Base-by-base conservation (phyloP, 53 echinoderm and acorn worm genomes). In the Holothuria leucospilota region DNA sequence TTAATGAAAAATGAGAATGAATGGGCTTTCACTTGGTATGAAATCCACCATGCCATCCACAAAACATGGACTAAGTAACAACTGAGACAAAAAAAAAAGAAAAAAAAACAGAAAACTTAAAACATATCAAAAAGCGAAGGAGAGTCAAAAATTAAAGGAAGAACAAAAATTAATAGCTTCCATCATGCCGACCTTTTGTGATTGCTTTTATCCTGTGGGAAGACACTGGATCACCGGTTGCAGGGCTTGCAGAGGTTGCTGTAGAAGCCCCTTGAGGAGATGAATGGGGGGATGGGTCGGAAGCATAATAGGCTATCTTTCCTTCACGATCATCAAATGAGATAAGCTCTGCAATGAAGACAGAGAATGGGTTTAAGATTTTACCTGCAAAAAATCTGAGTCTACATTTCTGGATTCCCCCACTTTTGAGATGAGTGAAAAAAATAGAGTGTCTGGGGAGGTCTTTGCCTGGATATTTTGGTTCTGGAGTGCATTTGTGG, bases 291-390 rank as follows among this genome's bases (percentile, higher is more conserved):
- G 65, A 29, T 26, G 69, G 26, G 74, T 82, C 59, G 53, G 84
- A 65, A 58, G 52, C 25, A 16, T 63, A 65, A 65, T 51, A 89
- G 65, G 66, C 51, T 24, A 84, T 85, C 77, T 85, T 84, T 11
- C 8, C 46, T 23, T 64, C 66, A 40, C 87, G 89, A 52, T 95
- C 96, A 49, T 96, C 96, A 90, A 96, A 96, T 18, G 87, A 87
- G 67, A 96, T 91, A 69, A 96, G 68, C 82, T 96, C 96, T 96
- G 84, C 46, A 84, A 87, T 51, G 56, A 74, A 69, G 69, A 52
- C 69, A 69, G 9, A 24, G 9, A 91, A 42, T 38, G 0, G 20
- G 16, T 46, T 5, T 0, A 46, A 46, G 46, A 5, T 46, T 46
- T 46, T 46, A 46, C 46, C 8, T 9, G 46, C 46, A 46, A 46